Conservation (phyloP, 2,888 invertebrate genomes). For the Lasioglossum morio region DNA sequence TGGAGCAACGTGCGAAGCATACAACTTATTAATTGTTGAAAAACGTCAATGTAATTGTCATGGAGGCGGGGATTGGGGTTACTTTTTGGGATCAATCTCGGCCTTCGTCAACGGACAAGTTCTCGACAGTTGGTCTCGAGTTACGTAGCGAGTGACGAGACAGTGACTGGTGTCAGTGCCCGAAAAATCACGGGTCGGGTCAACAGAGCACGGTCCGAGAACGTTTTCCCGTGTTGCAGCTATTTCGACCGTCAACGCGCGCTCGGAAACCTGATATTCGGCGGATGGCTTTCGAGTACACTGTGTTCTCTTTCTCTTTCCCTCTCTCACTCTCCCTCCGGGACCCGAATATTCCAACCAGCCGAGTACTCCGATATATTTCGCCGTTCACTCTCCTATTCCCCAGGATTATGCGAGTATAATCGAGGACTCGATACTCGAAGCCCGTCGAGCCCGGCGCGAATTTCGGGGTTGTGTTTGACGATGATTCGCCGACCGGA, state of each 20-base stretch:
- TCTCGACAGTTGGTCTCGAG: neutral
- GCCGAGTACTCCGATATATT: neutral
- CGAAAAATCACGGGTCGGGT: constrained; percentile 5
- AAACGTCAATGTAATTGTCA: neutral
- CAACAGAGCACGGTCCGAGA: constrained; percentile 21
- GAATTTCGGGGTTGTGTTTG: neutral
- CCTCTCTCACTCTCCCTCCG: neutral
- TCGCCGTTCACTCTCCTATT: neutral
- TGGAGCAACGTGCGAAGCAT: neutral
- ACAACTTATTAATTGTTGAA: neutral
- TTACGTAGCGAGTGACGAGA: neutral
- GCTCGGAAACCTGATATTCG: constrained; percentile 44
- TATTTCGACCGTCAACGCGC: constrained; percentile 26
- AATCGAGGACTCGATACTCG: constrained; percentile 1
- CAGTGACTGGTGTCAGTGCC: constrained; percentile 2
- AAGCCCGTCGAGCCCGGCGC: neutral
- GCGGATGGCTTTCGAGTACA: constrained; percentile 46
- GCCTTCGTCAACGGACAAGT: neutral
- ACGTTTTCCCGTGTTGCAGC: constrained; percentile 32
- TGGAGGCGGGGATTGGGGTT: neutral
- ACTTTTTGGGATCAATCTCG: neutral
- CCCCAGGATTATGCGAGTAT: neutral
- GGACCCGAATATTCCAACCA: constrained; percentile 1
- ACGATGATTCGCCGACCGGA: neutral
- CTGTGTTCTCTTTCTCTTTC: neutral